phyloP scores from a whole-genome alignment of 1,140 invertebrate species.

The Probaryconus sp. region DNA sequence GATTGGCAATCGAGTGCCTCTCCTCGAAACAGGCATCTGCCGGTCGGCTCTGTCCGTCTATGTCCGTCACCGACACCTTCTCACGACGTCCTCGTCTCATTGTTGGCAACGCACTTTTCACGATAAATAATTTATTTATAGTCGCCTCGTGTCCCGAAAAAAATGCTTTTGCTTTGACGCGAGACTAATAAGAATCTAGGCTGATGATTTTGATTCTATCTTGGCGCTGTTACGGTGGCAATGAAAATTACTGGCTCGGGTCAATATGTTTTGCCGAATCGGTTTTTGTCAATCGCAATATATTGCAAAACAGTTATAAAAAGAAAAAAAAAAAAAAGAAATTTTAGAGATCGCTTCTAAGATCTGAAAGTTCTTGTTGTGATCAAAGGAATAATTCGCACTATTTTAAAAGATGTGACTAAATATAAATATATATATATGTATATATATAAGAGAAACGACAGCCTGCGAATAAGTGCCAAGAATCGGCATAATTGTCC shows the following conservation, averaged over 20 bases:
- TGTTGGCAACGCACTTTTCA: slow-evolving; percentile 59
- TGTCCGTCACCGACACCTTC: slow-evolving; percentile 54
- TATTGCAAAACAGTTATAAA: too few species aligned
- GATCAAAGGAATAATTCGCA: too few species aligned
- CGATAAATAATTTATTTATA: slow-evolving; percentile 64
- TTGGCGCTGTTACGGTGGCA: slow-evolving; percentile 41
- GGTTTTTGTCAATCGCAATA: too few species aligned
- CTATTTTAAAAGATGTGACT: too few species aligned
- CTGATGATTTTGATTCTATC: slow-evolving; percentile 25
- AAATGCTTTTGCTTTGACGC: slow-evolving; percentile 63
- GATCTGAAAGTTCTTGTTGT: too few species aligned
- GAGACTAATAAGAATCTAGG: slow-evolving; percentile 61
- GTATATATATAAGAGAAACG: too few species aligned
- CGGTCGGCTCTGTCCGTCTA: slow-evolving; percentile 47
- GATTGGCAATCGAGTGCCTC: slow-evolving; percentile 65
- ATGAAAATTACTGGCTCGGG: slow-evolving; percentile 47
- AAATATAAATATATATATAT: too few species aligned
- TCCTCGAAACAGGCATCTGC: slow-evolving; percentile 66
- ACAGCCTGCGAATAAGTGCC: too few species aligned
- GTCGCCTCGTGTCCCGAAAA: slow-evolving; percentile 43
- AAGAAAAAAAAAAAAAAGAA: too few species aligned
- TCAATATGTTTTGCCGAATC: too few species aligned
- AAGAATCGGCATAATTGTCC: too few species aligned
- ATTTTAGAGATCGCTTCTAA: too few species aligned
- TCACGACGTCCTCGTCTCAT: slow-evolving; percentile 57